Evolutionary conservation across 1,140 invertebrate genomes (phyloP).

Genomic region (Ganaspis sp.): DNA sequence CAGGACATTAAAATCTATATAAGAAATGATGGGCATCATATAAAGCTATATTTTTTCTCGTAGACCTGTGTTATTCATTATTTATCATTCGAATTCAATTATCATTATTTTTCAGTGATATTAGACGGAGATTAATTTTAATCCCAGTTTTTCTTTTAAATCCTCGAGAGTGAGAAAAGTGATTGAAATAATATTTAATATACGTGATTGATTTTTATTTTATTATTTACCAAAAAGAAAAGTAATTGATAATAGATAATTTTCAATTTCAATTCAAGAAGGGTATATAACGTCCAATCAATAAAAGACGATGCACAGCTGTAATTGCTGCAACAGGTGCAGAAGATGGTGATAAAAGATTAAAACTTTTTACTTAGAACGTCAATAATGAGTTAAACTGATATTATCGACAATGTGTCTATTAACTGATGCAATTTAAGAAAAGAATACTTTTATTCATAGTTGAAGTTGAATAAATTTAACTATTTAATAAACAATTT

Average conservation of each 20-base stretch:
- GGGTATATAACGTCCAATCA: neutral
- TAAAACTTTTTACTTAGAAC: neutral
- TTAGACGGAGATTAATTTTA: too few relatives aligned
- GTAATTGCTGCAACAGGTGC: slow-evolving; percentile 10
- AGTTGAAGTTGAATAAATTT: neutral
- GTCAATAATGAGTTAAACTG: slow-evolving; percentile 6
- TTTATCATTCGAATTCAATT: too few relatives aligned
- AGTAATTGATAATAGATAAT: neutral
- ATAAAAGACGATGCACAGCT: neutral
- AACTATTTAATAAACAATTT: too few relatives aligned
- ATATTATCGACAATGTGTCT: neutral
- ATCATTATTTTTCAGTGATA: too few relatives aligned
- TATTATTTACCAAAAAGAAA: neutral
- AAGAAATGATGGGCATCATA: too few relatives aligned
- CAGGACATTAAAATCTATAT: too few relatives aligned
- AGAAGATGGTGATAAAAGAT: neutral
- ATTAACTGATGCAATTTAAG: neutral
- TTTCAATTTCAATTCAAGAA: slow-evolving; percentile 8
- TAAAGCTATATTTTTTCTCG: too few relatives aligned
- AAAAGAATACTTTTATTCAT: neutral
- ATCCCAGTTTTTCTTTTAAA: too few relatives aligned
- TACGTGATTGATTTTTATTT: too few relatives aligned
- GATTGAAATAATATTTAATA: too few relatives aligned
- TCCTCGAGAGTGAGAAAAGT: too few relatives aligned
- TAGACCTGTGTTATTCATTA: too few relatives aligned